Percentiles rank a stretch among this genome's conserved stretches.
Conservation (phyloP, 30 jellyfish, hydroid and myxozoan species). For the Phacellophora camtschatica region DNA sequence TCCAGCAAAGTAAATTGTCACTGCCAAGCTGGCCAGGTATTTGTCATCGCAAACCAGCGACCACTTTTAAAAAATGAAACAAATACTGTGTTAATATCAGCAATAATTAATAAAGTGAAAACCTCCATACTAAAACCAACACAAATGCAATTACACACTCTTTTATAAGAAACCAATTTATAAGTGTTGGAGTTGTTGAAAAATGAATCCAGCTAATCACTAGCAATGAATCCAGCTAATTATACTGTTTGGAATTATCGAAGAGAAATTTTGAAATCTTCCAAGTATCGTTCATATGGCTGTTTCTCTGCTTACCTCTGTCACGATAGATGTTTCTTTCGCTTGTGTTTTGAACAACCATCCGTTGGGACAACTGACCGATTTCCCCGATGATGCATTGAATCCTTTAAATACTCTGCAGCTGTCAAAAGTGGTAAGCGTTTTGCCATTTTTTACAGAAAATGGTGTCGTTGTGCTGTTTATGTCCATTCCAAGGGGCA, state of each 20-base stretch:
- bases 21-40: constrained; percentile 70
- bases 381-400: constrained; percentile 46
- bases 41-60: constrained; percentile 79
- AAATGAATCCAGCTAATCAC: no score
- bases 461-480: constrained; percentile 52
- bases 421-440: constrained; percentile 27
- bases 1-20: constrained; percentile 88
- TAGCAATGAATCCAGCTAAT: no score
- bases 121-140: no score
- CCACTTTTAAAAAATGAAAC: constrained; percentile 56
- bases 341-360: constrained; percentile 71
- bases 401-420: constrained; percentile 51
- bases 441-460: constrained; percentile 67
- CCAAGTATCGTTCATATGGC: no score
- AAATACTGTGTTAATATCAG: neutral
- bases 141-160: no score
- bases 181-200: no score
- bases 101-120: no score
- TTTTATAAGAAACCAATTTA: no score
- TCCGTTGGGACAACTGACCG: constrained; percentile 79
- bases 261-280: no score
- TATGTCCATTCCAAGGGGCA: constrained; percentile 58
- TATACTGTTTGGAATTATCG: no score
- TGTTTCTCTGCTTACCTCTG: constrained; percentile 58
- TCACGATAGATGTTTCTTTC: constrained; percentile 60